Percentiles rank a stretch among this genome's conserved stretches.
Conservation (phyloP, 2,888 invertebrate species). For the Sinhomidia bicolor region DNA sequence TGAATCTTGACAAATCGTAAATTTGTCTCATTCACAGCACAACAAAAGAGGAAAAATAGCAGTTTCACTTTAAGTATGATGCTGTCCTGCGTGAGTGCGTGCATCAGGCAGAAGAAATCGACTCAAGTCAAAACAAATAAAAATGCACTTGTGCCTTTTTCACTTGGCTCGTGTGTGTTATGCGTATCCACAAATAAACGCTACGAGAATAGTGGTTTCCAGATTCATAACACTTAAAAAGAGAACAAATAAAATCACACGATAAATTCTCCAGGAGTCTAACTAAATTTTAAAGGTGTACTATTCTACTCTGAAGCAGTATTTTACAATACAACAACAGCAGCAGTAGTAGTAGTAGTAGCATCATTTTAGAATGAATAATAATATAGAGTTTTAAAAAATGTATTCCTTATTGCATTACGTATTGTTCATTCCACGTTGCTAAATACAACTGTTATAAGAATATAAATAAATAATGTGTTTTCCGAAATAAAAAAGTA, state of each 20-base stretch:
- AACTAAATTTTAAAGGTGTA: conserved; percentile 52
- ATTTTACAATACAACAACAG: not conserved
- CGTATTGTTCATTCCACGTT: too few relatives aligned
- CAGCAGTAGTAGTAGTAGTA: not conserved
- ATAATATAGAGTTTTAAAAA: too few relatives aligned
- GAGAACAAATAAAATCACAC: conserved; percentile 64
- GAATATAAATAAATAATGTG: not conserved
- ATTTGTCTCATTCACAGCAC: conserved; percentile 65
- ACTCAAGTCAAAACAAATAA: conserved; percentile 26
- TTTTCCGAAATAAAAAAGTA: not conserved
- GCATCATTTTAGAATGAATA: too few relatives aligned
- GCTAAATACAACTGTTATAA: too few relatives aligned
- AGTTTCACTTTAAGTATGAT: conserved; percentile 16
- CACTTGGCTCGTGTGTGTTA: not conserved
- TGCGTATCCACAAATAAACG: not conserved
- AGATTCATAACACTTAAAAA: conserved; percentile 40
- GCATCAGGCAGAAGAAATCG: not conserved
- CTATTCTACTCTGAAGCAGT: not conserved
- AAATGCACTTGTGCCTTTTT: conserved; percentile 10
- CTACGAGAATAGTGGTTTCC: not conserved
- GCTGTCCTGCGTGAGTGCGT: not conserved
- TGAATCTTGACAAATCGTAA: conserved; percentile 78
- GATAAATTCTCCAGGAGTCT: conserved; percentile 52
- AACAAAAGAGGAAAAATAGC: not conserved
- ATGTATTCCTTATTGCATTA: too few relatives aligned